Evolutionary conservation across 1,140 invertebrate species (phyloP).

Genomic region (Oedothorax gibbosus): DNA sequence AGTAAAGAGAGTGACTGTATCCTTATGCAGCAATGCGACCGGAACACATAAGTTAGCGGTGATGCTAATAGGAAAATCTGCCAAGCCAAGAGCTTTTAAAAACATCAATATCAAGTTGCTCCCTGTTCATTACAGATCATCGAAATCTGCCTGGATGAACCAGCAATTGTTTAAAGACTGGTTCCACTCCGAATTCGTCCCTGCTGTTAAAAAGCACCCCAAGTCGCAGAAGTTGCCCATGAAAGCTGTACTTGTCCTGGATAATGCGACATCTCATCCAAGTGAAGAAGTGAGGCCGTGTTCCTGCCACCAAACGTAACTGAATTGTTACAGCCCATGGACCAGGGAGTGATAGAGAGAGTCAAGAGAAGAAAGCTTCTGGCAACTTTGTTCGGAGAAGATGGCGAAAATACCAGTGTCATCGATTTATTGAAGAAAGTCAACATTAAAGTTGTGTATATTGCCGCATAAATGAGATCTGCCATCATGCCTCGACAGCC

Average conservation of each 20-base stretch:
- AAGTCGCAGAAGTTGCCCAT: background rate
- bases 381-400: background rate
- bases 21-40: background rate
- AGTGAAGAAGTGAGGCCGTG: too few species aligned
- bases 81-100: slow-evolving; percentile 65
- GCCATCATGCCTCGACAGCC: too few species aligned
- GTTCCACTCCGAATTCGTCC: slow-evolving; percentile 62
- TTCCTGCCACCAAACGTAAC: background rate
- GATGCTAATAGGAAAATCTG: background rate
- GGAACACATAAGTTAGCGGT: background rate
- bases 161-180: slow-evolving; percentile 67
- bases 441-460: too few species aligned
- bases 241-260: background rate
- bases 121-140: slow-evolving; percentile 64
- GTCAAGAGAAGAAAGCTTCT: background rate
- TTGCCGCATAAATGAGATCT: too few species aligned
- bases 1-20: too few species aligned
- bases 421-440: too few species aligned
- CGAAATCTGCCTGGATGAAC: background rate
- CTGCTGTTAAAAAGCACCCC: slow-evolving; percentile 1
- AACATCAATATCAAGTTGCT: slow-evolving; percentile 65
- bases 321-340: too few species aligned
- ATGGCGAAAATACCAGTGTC: too few species aligned
- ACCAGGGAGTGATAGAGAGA: background rate
- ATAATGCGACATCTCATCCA: background rate